Conservation (phyloP, 2,888 invertebrate genomes). For the Synergus japonicus region DNA sequence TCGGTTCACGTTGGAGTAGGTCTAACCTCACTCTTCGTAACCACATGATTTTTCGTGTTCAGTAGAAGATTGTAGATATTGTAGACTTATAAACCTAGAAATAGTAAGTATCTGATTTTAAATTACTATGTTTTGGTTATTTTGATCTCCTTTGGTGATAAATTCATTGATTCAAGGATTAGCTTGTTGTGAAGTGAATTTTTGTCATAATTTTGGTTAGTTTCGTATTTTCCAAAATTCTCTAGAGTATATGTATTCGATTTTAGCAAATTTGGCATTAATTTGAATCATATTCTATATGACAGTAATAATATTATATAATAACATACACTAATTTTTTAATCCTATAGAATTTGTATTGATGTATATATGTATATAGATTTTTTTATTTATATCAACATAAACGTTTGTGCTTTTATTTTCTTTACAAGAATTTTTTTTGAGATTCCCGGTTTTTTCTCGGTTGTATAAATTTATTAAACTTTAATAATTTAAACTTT, state of each 20-base stretch:
- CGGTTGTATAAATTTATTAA: no score
- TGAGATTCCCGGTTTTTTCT: no score
- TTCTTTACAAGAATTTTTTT: no score
- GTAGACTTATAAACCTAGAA: background rate
- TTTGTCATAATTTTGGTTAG: background rate
- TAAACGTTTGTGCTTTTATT: no score
- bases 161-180: background rate
- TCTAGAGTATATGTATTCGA: background rate
- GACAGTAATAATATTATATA: background rate
- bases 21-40: constrained; percentile 60
- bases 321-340: no score
- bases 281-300: background rate
- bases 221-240: background rate
- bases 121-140: background rate
- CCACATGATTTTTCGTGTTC: background rate
- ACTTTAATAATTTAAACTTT: no score
- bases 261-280: background rate
- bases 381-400: no score
- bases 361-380: no score
- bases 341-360: no score
- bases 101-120: constrained; percentile 11
- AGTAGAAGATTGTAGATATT: background rate
- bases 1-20: background rate
- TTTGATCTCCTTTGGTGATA: background rate
- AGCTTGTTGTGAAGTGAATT: background rate